Evolutionary conservation across 2,888 invertebrate species (phyloP).

Genomic region (Hemaris fuciformis): DNA sequence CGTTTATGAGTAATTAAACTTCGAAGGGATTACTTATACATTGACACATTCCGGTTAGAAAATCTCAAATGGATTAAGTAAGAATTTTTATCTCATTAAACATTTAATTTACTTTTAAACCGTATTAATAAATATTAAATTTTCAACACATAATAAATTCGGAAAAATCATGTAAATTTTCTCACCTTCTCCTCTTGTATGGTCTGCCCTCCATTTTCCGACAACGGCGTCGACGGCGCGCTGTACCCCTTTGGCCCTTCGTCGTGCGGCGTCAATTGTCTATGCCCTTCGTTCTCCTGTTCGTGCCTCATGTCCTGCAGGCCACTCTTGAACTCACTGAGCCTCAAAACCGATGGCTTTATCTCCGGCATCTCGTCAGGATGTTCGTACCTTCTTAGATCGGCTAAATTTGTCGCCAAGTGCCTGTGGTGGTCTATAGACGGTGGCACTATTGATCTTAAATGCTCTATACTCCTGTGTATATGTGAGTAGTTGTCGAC

Average conservation of each 20-base stretch:
- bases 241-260: conserved; percentile 76
- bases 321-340: conserved; percentile 74
- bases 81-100: neutral
- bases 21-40: too few species aligned
- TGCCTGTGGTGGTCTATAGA: conserved; percentile 75
- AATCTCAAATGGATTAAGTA: too few species aligned
- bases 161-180: too few species aligned
- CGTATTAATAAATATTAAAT: neutral
- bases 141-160: too few species aligned
- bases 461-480: conserved; percentile 84
- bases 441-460: conserved; percentile 81
- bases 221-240: conserved; percentile 76
- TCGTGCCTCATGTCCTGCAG: conserved; percentile 74
- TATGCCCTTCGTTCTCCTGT: conserved; percentile 72
- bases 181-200: conserved; percentile 78
- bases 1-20: too few species aligned
- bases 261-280: conserved; percentile 74
- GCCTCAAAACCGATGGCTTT: conserved; percentile 75
- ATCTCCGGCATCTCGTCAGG: conserved; percentile 76
- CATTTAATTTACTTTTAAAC: neutral
- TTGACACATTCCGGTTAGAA: too few species aligned
- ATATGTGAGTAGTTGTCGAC: conserved; percentile 84
- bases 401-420: conserved; percentile 71
- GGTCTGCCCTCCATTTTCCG: conserved; percentile 74
- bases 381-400: conserved; percentile 74